A percentile compares a stretch with the other conserved stretches of the same genome.
These are phyloP conservation scores for Gobiocypris rarus DNA, from an alignment of 2,113 vertebrate species.

Conservation along the genomic window DNA sequence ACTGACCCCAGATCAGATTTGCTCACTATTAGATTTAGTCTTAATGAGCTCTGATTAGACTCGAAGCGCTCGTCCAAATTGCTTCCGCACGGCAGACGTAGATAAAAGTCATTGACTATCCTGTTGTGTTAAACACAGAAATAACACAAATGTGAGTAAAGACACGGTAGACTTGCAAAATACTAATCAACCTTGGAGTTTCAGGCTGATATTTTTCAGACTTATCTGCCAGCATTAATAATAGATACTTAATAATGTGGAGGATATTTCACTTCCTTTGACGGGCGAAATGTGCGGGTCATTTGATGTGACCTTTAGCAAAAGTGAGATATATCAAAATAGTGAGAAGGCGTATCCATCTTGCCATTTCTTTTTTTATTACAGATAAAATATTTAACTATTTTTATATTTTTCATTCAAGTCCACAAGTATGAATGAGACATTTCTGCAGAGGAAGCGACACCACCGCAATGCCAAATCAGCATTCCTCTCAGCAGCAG, in stretches of 20 bases:
- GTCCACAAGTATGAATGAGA: conserved; percentile 35
- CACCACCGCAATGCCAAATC: conserved; percentile 17
- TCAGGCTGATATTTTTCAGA: conserved; percentile 33
- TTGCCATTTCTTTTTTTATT: conserved; percentile 56
- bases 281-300: conserved; percentile 48
- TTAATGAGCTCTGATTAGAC: conserved; percentile 51
- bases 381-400: conserved; percentile 64
- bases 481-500: not conserved
- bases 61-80: conserved; percentile 35
- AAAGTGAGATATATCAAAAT: conserved; percentile 35
- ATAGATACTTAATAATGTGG: conserved; percentile 60
- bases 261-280: conserved; percentile 48
- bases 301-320: conserved; percentile 51
- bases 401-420: conserved; percentile 50
- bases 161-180: not conserved
- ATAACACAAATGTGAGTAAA: too few species aligned
- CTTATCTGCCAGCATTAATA: conserved; percentile 54
- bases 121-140: conserved; percentile 5
- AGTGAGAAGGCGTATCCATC: conserved; percentile 41
- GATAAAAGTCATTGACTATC: conserved; percentile 29
- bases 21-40: conserved; percentile 42
- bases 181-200: conserved; percentile 44
- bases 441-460: conserved; percentile 11
- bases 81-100: conserved; percentile 28
- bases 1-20: conserved; percentile 55